Evolutionary conservation across 2,888 invertebrate species (phyloP), one percentile per base, ranked within the genome.

Genomic region (Andrena fulva): DNA sequence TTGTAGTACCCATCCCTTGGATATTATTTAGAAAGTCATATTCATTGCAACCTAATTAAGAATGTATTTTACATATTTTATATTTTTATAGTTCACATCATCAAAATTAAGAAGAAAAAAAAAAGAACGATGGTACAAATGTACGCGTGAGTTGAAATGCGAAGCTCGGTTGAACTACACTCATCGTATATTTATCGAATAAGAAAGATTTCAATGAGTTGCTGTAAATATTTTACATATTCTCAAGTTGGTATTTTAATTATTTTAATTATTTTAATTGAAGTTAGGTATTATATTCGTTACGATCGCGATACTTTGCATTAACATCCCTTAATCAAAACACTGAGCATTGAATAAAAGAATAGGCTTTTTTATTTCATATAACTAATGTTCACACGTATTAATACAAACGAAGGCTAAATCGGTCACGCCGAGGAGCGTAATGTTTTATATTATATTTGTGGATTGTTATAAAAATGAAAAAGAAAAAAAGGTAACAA

Each of bases 41-140:
- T 77, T 71, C 16, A 64, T 74, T 71, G 24, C 50, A 71, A 69
- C 77, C 67, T 33, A 71, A 67, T 70, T 54, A 73, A 77, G 66
- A 72, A 8, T 35, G 33, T 69, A 71, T 80, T 77, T 71, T 60
- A 77, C 60, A 77, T 80, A 67, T 77, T 85, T 85, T 77, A 64
- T 86, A 86, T 78, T 87, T 84, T 87, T 87, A 75, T 87, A 87
- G 74, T 77, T 82, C 64, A 82, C 59, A 48, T 52, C 33, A 76
- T 59, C 50, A 63, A 82, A 71, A 67, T 71, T 74, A 20, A 50
- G 27, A 56, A 50, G 20, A 48, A 48, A 50, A 50, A 50, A 59
- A 42, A 12, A 12, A 4, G 42, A 42, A 42, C 42, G 42, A 62
- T 63, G 24, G 8, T 20, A 12, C 10, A 63, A 12, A 6, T 59